Percentiles rank a stretch among this genome's conserved stretches.
Evolutionary conservation across 30 jellyfish, hydroid and myxozoan species (phyloP).

Genomic region (Hydractinia echinata): DNA sequence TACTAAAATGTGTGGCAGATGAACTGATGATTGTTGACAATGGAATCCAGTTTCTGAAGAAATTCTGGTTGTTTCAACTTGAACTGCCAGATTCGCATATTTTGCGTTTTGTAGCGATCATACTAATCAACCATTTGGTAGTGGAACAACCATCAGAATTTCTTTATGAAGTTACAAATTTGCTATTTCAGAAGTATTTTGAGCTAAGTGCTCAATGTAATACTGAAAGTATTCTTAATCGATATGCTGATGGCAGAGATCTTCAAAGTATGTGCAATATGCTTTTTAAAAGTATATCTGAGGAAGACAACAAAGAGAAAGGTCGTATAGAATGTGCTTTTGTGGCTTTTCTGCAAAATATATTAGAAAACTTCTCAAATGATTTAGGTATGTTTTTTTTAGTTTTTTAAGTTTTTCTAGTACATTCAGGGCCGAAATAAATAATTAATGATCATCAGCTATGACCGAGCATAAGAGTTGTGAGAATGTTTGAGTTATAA

Average conservation of each 20-base stretch:
- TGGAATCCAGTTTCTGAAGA: not conserved
- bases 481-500: too few species aligned
- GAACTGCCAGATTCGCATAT: not conserved
- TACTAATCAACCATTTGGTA: conserved; percentile 1
- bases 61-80: conserved; percentile 4
- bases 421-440: too few species aligned
- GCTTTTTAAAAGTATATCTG: not conserved
- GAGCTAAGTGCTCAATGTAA: not conserved
- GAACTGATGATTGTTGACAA: not conserved
- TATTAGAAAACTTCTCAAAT: not conserved
- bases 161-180: not conserved
- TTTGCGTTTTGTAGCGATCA: not conserved
- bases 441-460: too few species aligned
- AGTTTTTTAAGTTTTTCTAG: too few species aligned
- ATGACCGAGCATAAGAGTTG: too few species aligned
- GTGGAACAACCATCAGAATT: not conserved
- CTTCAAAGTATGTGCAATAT: not conserved
- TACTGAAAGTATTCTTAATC: too few species aligned
- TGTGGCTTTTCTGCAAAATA: not conserved
- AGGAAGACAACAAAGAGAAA: not conserved
- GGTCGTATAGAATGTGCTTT: not conserved
- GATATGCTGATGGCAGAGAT: too few species aligned
- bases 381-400: too few species aligned
- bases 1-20: not conserved
- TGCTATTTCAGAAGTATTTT: not conserved